These are phyloP conservation scores for Hypocryptadius cinnamomeus DNA, from an alignment of 2,113 vertebrate species.

Conservation along the genomic window DNA sequence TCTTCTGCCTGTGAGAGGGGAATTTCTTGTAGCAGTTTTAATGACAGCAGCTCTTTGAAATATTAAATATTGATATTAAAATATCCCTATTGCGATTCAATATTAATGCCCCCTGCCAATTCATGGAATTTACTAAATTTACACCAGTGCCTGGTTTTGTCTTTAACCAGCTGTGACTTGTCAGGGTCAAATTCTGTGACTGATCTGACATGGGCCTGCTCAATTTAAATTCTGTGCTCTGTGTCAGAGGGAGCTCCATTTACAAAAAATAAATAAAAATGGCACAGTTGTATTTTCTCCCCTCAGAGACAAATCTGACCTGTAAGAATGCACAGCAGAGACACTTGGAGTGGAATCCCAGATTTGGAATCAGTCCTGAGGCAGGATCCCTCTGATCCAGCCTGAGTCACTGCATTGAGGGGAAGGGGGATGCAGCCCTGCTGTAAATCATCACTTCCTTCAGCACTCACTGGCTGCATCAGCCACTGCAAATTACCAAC, in stretches of 20 bases:
- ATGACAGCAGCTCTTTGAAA: neutral
- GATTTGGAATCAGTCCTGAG: neutral
- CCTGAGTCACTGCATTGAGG: neutral
- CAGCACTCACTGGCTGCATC: neutral
- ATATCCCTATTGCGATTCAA: rapidly evolving
- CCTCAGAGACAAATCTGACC: neutral
- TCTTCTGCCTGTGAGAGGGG: neutral
- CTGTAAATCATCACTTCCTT: neutral
- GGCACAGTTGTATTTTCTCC: neutral
- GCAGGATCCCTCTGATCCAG: neutral
- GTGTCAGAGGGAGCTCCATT: neutral
- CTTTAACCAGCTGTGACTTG: neutral
- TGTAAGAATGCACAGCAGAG: neutral
- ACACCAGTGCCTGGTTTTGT: neutral
- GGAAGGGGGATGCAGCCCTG: neutral
- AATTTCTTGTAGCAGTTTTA: neutral
- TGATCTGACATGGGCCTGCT: neutral
- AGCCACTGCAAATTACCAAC: neutral
- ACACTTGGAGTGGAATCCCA: neutral
- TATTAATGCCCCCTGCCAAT: neutral
- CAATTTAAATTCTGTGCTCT: neutral
- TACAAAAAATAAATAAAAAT: rapidly evolving
- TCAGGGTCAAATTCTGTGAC: neutral
- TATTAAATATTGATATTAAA: neutral
- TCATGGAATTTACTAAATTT: neutral